Conservation (phyloP, 2,888 invertebrate genomes). For the Chrysodeixis includens region DNA sequence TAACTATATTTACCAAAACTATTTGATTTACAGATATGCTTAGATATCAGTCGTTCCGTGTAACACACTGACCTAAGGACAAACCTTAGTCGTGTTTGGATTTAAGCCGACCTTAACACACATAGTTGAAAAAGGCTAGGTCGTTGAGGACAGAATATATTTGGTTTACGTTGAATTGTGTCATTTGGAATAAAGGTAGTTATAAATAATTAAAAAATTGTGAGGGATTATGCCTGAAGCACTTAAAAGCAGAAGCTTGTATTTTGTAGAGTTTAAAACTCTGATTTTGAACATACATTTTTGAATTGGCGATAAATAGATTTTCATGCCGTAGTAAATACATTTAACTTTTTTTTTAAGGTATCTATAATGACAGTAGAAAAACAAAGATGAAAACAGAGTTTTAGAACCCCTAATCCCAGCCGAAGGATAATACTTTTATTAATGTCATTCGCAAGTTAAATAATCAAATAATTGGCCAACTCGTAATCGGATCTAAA, state of each 20-base stretch:
- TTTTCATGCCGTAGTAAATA: too few species aligned
- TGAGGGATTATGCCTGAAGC: too few species aligned
- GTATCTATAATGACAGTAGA: background rate
- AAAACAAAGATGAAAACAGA: background rate
- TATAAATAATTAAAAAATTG: background rate
- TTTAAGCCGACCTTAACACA: slow-evolving; percentile 6
- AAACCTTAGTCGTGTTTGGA: background rate
- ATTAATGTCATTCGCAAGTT: background rate
- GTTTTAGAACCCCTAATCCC: background rate
- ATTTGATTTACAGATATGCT: background rate
- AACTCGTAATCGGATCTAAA: background rate
- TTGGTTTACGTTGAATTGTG: background rate
- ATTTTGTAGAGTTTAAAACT: background rate
- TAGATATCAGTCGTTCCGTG: background rate
- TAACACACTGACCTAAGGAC: slow-evolving; percentile 5
- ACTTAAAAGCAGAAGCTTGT: too few species aligned
- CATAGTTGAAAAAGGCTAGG: slow-evolving; percentile 7
- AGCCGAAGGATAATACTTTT: background rate
- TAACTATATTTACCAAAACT: background rate
- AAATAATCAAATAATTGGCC: background rate
- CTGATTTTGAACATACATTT: background rate
- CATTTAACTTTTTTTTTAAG: background rate
- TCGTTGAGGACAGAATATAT: background rate
- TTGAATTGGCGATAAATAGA: too few species aligned
- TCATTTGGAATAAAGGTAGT: background rate